Base-by-base conservation (phyloP, 2,113 vertebrate species). In the Microtus pennsylvanicus region DNA sequence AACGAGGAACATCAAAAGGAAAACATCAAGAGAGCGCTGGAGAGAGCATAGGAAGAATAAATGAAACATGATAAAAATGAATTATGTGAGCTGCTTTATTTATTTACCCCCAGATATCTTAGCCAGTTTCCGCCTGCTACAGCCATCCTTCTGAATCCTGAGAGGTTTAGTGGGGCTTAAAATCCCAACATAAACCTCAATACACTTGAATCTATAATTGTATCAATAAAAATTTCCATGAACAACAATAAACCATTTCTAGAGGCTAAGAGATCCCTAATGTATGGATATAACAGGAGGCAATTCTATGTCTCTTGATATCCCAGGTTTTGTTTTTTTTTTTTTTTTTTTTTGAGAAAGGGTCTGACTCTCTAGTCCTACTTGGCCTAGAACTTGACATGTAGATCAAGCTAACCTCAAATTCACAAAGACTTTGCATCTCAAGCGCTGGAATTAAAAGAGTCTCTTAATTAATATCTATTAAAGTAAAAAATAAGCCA, bases 151-250 rank as follows among this genome's bases (percentile, higher is more conserved):
- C 55, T 58, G 55, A 58, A 58, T 58, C 0, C 55, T 21, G 55
- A 58, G 55, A 19, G 5, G 55, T 19, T 58, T 58, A 58, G 55
- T 58, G 19, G 19, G 55, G 55, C 55, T 58, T 58, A 1, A 58
- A 0, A 58, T 0, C 55, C 55, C 55, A 58, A 58, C 55, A 58
- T 58, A 58, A 58, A 58, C 55, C 55, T 58, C 55, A 58, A 58
- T 21, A 58, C 55, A 58, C 55, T 94, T 67, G 69, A 97, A 82
- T 70, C 33, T 94, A 50, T 7, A 93, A 76, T 58, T 77, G 13
- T 14, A 90, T 30, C 8, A 87, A 69, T 63, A 87, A 91, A 47
- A 58, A 61, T 45, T 89, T 72, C 33, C 70, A 61, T 38, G 50
- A 42, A 78, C 65, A 87, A 45, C 42, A 90, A 80, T 24, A 81